Evolutionary conservation across 2,113 vertebrate genomes (phyloP).

Genomic region (Leiothrix lutea): DNA sequence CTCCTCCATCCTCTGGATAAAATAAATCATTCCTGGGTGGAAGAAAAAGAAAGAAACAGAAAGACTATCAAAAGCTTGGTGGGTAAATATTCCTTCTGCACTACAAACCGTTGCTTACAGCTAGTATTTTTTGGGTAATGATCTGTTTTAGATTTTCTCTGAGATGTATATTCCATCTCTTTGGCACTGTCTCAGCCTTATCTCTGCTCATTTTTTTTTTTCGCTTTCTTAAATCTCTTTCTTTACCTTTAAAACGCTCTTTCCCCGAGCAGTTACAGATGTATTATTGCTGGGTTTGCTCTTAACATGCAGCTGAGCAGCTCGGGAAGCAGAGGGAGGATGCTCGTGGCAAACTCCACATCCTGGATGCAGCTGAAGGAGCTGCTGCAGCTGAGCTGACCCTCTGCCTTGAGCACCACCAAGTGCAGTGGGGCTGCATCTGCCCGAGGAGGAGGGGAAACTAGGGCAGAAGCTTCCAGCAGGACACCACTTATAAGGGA

Average conservation of each 20-base stretch:
- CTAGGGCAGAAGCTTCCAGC: not conserved
- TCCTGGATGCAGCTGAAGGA: not conserved
- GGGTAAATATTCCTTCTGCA: conserved; percentile 44
- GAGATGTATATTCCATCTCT: conserved; percentile 51
- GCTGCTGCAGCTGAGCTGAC: not conserved
- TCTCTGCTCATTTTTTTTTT: not conserved
- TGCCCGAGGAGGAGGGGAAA: fast-evolving
- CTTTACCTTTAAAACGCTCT: conserved; percentile 19
- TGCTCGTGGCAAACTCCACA: not conserved
- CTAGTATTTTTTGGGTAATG: conserved; percentile 46
- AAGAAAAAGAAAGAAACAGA: not conserved
- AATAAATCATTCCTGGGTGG: not conserved
- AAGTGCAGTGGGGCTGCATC: not conserved
- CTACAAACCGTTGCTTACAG: conserved; percentile 50
- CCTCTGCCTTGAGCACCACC: not conserved
- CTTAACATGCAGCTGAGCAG: not conserved
- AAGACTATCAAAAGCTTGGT: not conserved
- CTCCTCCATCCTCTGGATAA: not conserved
- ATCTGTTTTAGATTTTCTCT: conserved; percentile 51
- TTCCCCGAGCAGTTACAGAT: not conserved
- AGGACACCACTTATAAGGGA: not conserved
- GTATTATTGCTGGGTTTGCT: not conserved
- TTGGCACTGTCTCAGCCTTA: conserved; percentile 45
- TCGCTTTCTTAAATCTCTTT: conserved; percentile 1
- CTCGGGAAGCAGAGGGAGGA: not conserved